phyloP scores from a whole-genome alignment of 2,888 invertebrate species.

The Aphelenchoides bicaudatus region DNA sequence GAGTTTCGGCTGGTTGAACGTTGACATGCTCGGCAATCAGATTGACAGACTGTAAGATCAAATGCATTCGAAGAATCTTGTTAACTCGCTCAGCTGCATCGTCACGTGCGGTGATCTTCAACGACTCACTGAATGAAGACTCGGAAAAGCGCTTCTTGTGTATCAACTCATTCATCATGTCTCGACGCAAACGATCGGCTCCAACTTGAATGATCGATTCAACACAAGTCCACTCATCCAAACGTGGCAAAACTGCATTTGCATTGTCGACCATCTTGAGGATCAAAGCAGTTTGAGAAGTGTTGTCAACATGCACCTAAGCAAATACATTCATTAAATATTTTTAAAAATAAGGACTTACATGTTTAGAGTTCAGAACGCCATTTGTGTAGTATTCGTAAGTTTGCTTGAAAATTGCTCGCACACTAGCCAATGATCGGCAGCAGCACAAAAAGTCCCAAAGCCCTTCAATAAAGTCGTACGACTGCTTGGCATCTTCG shows the following conservation, averaged over 20 bases:
- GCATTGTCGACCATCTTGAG: background rate
- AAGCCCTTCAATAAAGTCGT: slow-evolving; percentile 9
- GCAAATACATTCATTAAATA: background rate
- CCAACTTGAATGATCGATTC: slow-evolving; percentile 12
- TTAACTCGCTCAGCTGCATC: background rate
- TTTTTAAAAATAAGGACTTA: background rate
- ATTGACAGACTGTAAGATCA: background rate
- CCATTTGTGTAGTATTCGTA: background rate
- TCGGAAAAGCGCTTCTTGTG: slow-evolving; percentile 8
- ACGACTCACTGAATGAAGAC: background rate
- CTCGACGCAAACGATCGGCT: slow-evolving; percentile 10
- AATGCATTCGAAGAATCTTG: background rate
- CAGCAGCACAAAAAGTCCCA: slow-evolving; percentile 14
- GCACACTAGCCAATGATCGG: background rate
- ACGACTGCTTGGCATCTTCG: background rate
- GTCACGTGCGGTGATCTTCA: background rate
- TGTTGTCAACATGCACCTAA: slow-evolving; percentile 12
- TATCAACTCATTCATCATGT: slow-evolving; percentile 8
- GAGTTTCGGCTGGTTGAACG: background rate
- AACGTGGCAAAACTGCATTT: slow-evolving; percentile 8
- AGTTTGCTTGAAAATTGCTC: background rate
- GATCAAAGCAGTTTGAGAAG: background rate
- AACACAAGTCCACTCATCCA: slow-evolving; percentile 3
- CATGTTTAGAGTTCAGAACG: slow-evolving; percentile 1
- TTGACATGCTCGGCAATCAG: slow-evolving; percentile 5